Evolutionary conservation across 2,113 vertebrate genomes (phyloP).

Genomic region (Nothobranchius kuhntae): DNA sequence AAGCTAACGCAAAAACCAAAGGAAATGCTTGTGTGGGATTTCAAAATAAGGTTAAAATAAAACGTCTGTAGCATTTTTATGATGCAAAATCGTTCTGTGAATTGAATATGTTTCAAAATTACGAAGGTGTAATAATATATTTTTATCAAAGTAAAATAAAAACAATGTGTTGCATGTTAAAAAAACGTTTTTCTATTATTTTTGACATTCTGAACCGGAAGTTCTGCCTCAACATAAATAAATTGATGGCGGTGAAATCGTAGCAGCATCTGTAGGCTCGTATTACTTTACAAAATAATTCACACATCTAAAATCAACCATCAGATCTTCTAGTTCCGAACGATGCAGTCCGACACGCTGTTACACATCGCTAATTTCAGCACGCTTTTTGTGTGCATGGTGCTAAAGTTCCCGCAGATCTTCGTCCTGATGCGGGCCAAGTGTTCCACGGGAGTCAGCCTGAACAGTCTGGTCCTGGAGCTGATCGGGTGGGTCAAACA

Average conservation of each 20-base stretch:
- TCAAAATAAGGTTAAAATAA: no score
- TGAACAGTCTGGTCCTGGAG: constrained; percentile 86
- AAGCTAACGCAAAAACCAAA: rapidly evolving
- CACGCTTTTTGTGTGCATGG: constrained; percentile 84
- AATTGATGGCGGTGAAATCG: not conserved
- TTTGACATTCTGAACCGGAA: constrained; percentile 17
- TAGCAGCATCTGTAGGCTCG: constrained; percentile 5
- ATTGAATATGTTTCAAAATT: no score
- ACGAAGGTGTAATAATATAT: no score
- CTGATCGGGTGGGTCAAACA: constrained; percentile 81
- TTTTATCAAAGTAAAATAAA: not conserved
- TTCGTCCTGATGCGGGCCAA: constrained; percentile 80
- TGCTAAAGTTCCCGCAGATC: constrained; percentile 92
- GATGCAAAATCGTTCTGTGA: no score
- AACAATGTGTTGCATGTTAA: not conserved
- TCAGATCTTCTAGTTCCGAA: not conserved
- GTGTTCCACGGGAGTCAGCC: constrained; percentile 83
- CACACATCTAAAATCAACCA: not conserved
- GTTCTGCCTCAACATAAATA: rapidly evolving
- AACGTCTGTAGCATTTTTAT: no score
- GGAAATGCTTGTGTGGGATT: not conserved
- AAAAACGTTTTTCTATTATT: not conserved
- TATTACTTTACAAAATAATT: not conserved
- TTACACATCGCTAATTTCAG: constrained; percentile 84
- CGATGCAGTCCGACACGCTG: constrained; percentile 64